Percentiles rank a stretch among this genome's conserved stretches.
Evolutionary conservation across 2,113 vertebrate species (phyloP).

Genomic region (Prochilodus magdalenae): DNA sequence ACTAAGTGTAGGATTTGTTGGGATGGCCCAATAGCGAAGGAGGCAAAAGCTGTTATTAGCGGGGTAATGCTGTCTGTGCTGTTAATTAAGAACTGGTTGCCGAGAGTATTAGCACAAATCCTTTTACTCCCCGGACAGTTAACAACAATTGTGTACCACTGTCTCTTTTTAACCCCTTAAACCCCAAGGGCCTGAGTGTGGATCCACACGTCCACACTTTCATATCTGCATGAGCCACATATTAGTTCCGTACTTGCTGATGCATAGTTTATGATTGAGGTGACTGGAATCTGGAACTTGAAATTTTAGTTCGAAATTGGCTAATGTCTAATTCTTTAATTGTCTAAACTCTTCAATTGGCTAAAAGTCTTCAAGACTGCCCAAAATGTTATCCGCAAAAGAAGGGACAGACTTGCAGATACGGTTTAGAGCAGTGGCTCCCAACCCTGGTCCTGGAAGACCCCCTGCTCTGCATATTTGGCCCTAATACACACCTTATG

Average conservation of each 20-base stretch:
- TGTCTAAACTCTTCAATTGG: too few species aligned
- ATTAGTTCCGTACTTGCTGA: not conserved
- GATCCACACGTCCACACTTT: not conserved
- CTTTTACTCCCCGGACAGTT: not conserved
- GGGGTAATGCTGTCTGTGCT: not conserved
- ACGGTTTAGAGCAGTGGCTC: too few species aligned
- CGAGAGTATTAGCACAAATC: not conserved
- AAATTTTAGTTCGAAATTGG: too few species aligned
- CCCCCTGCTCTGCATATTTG: too few species aligned
- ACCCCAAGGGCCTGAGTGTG: not conserved
- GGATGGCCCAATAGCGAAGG: not conserved
- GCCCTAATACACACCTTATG: too few species aligned
- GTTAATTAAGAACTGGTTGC: conserved; percentile 8
- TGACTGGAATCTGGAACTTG: too few species aligned
- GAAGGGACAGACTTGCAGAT: too few species aligned
- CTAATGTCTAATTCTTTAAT: too few species aligned
- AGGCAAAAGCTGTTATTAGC: not conserved
- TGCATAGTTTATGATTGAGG: not conserved
- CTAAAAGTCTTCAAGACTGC: too few species aligned
- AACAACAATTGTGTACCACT: not conserved
- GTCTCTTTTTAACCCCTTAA: not conserved
- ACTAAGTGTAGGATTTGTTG: not conserved
- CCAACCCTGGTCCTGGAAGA: too few species aligned
- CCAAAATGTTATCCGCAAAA: too few species aligned
- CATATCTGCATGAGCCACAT: not conserved